Conservation (phyloP, 2,113 vertebrate species). For the Corythornis vintsioides region DNA sequence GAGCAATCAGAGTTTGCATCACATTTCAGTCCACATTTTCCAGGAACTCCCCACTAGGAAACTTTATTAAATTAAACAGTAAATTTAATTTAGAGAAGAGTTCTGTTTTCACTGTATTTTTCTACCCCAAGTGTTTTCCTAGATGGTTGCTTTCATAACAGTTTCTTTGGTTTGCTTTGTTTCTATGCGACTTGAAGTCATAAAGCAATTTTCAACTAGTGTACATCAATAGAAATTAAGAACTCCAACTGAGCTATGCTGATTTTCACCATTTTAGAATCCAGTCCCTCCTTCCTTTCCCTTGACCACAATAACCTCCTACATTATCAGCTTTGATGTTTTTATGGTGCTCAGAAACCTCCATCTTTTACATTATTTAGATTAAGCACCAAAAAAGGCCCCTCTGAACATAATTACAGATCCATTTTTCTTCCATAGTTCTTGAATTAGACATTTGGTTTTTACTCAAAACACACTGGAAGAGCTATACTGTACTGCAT, state of each 20-base stretch:
- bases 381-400: background rate
- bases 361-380: background rate
- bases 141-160: background rate
- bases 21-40: background rate
- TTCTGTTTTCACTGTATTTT: background rate
- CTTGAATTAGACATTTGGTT: background rate
- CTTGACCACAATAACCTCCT: background rate
- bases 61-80: background rate
- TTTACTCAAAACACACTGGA: background rate
- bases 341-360: background rate
- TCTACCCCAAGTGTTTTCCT: background rate
- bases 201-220: background rate
- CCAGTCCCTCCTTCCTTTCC: background rate
- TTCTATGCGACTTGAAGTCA: conserved; percentile 1
- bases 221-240: background rate
- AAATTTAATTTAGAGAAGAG: conserved; percentile 40
- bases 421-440: background rate
- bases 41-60: background rate
- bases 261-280: background rate
- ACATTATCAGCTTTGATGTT: background rate
- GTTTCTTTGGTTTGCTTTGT: conserved; percentile 14
- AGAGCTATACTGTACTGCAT: background rate
- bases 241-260: background rate
- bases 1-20: background rate
- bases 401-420: background rate